Evolutionary conservation across 2,888 invertebrate species (phyloP), one percentile per base, ranked within the genome.

Genomic region (Leptura quadrifasciata): DNA sequence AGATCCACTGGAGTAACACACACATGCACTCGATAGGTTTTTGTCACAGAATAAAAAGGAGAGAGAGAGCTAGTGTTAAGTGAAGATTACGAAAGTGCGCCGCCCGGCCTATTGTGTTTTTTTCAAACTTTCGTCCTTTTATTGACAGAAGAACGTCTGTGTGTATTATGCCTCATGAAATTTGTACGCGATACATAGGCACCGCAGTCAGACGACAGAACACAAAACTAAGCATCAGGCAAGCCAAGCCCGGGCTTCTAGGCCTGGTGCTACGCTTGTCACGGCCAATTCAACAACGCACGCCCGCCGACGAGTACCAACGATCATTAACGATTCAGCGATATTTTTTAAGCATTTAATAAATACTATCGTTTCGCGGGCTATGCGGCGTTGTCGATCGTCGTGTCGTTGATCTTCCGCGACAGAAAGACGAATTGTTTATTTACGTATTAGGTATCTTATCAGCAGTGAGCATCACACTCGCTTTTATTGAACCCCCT

Each of bases 221-320:
- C 71, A 71, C 71, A 61, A 61, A 71, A 71, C 71, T 71, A 71
- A 71, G 71, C 61, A 61, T 71, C 71, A 52, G 24, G 60, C 71
- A 24, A 61, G 61, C 71, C 61, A 52, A 82, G 82, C 85, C 85
- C 84, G 85, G 85, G 85, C 84, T 81, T 81, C 83, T 80, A 84
- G 84, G 82, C 80, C 81, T 81, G 81, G 24, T 69, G 75, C 76
- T 76, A 79, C 81, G 82, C 79, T 79, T 77, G 79, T 80, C 80
- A 74, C 76, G 74, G 67, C 61, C 80, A 75, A 76, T 75, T 73
- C 81, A 75, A 80, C 80, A 77, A 82, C 82, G 81, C 82, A 82
- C 79, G 81, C 82, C 78, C 80, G 75, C 63, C 72, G 64, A 76
- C 80, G 80, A 80, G 21, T 64, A 72, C 71, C 63, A 68, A 79